Percentiles rank a stretch among this genome's conserved stretches.
Conservation (phyloP, 2,113 vertebrate species). For the Misgurnus mizolepis region DNA sequence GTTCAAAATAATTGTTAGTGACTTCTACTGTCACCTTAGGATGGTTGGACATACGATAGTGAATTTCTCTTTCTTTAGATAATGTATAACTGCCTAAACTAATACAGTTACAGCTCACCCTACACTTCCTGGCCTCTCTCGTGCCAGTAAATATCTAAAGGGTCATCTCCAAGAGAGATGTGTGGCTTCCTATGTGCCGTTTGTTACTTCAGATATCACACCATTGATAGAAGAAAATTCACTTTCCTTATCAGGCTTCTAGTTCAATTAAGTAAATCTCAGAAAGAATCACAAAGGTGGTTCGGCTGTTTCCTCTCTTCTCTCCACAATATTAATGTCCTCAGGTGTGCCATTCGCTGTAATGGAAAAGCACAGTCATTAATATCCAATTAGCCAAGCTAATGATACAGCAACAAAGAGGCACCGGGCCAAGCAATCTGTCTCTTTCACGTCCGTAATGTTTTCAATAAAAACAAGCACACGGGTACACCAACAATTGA, state of each 20-base stretch:
- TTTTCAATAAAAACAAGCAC: constrained; percentile 43
- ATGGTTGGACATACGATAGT: no score
- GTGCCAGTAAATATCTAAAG: neutral
- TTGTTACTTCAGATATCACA: constrained; percentile 10
- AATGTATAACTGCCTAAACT: no score
- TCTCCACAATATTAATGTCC: constrained; percentile 55
- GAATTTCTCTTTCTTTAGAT: no score
- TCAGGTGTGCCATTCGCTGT: constrained; percentile 53
- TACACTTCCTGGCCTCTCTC: no score
- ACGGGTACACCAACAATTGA: neutral
- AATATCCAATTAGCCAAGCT: constrained; percentile 76
- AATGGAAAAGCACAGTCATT: constrained; percentile 74
- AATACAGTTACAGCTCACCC: no score
- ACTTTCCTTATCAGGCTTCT: constrained; percentile 46
- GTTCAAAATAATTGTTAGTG: no score
- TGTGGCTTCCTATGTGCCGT: neutral
- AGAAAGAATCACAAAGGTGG: constrained; percentile 58
- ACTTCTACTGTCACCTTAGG: no score
- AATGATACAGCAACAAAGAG: constrained; percentile 67
- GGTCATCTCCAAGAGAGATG: neutral
- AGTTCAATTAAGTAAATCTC: constrained; percentile 61
- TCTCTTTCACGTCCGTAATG: constrained; percentile 58
- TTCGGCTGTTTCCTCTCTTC: constrained; percentile 51
- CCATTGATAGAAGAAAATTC: constrained; percentile 40
- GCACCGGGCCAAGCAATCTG: constrained; percentile 66